Conservation (phyloP, 2,797 vertebrate genomes). For the Pseudochirops corinnae region DNA sequence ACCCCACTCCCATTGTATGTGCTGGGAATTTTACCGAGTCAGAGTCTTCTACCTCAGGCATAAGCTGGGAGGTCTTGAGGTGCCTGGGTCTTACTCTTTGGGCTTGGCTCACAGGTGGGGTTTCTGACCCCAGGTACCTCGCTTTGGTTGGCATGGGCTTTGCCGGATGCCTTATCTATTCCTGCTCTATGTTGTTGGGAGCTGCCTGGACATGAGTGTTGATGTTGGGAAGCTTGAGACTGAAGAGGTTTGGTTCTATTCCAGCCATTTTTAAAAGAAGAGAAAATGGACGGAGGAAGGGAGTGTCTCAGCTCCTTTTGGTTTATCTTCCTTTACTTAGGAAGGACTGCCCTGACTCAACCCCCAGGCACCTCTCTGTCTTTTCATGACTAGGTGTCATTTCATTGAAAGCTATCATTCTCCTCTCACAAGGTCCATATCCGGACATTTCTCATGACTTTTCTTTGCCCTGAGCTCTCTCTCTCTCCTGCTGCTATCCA, state of each 20-base stretch:
- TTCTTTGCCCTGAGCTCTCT: rapidly evolving
- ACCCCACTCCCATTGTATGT: not conserved
- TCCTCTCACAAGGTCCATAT: not conserved
- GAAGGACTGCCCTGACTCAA: not conserved
- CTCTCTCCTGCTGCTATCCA: too few species aligned
- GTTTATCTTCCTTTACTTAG: not conserved
- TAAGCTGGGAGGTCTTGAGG: constrained; percentile 56
- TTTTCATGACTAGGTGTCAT: not conserved
- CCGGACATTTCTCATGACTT: not conserved
- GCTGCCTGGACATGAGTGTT: constrained; percentile 35
- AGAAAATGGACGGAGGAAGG: not conserved
- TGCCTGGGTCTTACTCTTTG: constrained; percentile 1
- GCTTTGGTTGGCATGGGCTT: not conserved
- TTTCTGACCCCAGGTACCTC: constrained; percentile 14
- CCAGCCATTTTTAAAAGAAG: not conserved
- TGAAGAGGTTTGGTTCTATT: constrained; percentile 19
- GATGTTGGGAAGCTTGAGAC: not conserved
- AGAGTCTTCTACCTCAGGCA: not conserved
- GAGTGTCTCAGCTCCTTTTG: not conserved
- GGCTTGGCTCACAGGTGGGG: not conserved
- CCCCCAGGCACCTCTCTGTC: too few species aligned
- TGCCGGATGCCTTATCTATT: not conserved
- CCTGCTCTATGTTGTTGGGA: constrained; percentile 19
- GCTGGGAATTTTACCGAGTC: not conserved
- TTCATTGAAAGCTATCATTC: not conserved